Evolutionary conservation across 2,797 vertebrate species (phyloP).

Genomic region (Pangasius mekongensis): DNA sequence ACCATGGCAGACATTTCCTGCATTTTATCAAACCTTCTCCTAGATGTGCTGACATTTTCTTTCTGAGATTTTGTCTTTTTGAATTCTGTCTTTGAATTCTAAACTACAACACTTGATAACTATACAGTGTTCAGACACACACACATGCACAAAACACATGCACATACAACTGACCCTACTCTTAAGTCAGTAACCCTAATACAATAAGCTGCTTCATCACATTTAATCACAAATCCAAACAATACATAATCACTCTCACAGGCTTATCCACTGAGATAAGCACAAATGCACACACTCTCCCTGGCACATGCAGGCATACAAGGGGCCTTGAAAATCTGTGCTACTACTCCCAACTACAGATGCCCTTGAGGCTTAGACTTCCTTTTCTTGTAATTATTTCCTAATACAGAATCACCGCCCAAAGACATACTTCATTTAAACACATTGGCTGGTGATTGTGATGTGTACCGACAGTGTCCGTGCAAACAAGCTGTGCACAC

Average conservation of each 20-base stretch:
- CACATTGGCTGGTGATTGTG: conserved; percentile 75
- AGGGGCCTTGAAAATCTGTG: neutral
- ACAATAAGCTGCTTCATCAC: conserved; percentile 9
- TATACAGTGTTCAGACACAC: neutral
- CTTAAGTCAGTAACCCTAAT: neutral
- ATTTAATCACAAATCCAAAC: conserved; percentile 39
- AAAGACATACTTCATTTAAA: conserved; percentile 76
- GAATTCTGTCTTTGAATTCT: neutral
- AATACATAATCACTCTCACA: conserved; percentile 15
- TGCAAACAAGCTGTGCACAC: conserved; percentile 41
- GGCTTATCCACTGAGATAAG: neutral
- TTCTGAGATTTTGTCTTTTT: neutral
- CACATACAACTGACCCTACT: neutral
- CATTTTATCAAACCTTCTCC: neutral
- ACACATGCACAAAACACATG: neutral
- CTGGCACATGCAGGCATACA: conserved; percentile 19
- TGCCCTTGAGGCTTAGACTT: conserved; percentile 68
- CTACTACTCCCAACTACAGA: conserved; percentile 54
- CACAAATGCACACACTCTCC: conserved; percentile 15
- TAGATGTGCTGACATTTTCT: neutral
- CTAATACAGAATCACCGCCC: conserved; percentile 75
- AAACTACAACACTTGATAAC: neutral
- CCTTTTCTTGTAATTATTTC: conserved; percentile 76
- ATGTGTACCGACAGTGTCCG: conserved; percentile 69
- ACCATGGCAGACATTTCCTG: neutral